These are phyloP conservation scores for Lophotis ruficrista DNA, from an alignment of 2,113 vertebrate genomes.

Conservation along the genomic window DNA sequence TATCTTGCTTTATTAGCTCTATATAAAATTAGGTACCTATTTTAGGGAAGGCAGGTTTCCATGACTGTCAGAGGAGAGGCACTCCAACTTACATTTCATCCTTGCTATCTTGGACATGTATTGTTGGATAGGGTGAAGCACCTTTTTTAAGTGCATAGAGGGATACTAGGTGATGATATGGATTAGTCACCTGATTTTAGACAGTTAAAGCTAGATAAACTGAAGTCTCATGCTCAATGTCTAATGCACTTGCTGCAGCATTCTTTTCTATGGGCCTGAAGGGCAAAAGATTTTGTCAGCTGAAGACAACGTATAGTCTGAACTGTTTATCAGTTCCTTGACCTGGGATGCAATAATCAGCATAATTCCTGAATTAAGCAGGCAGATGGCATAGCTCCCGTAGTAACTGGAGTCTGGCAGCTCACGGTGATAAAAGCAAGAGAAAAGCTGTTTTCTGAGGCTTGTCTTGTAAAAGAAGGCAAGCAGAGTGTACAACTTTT, in stretches of 20 bases:
- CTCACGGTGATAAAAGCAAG: slow-evolving; percentile 22
- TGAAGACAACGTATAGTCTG: slow-evolving; percentile 16
- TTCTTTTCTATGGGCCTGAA: not conserved
- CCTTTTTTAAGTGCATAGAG: not conserved
- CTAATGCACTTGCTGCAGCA: not conserved
- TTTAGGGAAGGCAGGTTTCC: not conserved
- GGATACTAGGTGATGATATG: not conserved
- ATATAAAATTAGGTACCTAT: not conserved
- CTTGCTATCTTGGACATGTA: not conserved
- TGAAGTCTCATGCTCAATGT: not conserved
- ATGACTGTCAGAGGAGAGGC: not conserved
- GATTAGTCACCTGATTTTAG: slow-evolving; percentile 20
- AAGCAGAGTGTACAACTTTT: not conserved
- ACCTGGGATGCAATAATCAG: not conserved
- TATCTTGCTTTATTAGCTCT: not conserved
- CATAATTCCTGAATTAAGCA: slow-evolving; percentile 11
- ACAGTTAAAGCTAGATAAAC: slow-evolving; percentile 21
- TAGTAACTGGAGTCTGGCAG: not conserved
- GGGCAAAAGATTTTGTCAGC: slow-evolving; percentile 25
- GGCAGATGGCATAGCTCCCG: not conserved
- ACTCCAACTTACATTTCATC: not conserved
- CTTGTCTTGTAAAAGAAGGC: not conserved
- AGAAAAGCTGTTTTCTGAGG: not conserved
- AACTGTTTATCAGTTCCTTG: slow-evolving; percentile 35
- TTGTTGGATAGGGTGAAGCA: not conserved